Base-by-base conservation (phyloP, 2,113 vertebrate genomes). In the Donacobius atricapilla region DNA sequence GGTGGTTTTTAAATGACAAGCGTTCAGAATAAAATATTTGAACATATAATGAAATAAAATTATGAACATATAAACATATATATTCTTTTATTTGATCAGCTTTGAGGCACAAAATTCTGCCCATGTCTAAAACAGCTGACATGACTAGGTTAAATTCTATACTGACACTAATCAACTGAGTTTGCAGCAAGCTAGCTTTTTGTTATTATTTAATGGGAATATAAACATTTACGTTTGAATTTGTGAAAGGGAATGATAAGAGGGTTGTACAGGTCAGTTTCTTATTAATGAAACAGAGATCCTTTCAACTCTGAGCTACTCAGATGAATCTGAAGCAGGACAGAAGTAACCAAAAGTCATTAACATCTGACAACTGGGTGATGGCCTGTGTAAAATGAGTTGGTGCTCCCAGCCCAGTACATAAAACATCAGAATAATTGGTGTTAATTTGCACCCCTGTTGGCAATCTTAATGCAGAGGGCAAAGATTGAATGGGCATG, bases 361-460 rank as follows among this genome's bases (percentile, higher is more conserved):
- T 95, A 96, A 91, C 79, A 83, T 94, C 90, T 97, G 97, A 97
- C 97, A 97, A 95, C 80, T 96, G 88, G 95, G 89, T 94, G 94
- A 91, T 90, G 86, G 92, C 92, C 96, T 97, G 87, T 97, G 89
- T 94, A 96, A 97, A 97, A 97, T 88, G 90, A 94, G 77, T 95
- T 95, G 90, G 54, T 92, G 58, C 75, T 95, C 57, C 97, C 83
- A 91, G 65, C 89, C 89, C 80, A 95, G 73, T 95, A 97, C 89
- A 97, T 97, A 97, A 97, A 97, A 97, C 95, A 87, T 84, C 86
- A 92, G 90, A 89, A 90, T 98, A 98, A 98, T 98, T 97, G 96
- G 96, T 97, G 95, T 97, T 98, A 98, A 98, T 98, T 98, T 96
- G 96, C 82, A 97, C 94, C 94, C 85, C 47, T 96, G 90, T 96